Conservation (phyloP, 2,888 invertebrate species). For the Phalangium opilio region DNA sequence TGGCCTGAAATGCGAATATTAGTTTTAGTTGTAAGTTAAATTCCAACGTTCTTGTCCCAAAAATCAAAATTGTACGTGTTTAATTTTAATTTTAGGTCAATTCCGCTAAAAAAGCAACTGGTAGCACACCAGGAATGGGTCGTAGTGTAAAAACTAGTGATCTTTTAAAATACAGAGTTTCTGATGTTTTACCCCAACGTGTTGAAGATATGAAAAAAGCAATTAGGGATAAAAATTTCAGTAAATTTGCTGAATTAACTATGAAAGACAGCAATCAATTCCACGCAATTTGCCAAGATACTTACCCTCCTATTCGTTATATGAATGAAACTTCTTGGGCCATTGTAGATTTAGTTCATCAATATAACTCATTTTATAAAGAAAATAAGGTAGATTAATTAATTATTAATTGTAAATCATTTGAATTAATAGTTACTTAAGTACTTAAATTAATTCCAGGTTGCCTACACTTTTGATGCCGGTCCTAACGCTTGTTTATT, state of each 20-base stretch:
- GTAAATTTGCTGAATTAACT: slow-evolving; percentile 72
- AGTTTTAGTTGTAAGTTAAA: slow-evolving; percentile 57
- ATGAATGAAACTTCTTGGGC: slow-evolving; percentile 74
- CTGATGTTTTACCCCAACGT: slow-evolving; percentile 54
- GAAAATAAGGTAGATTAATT: slow-evolving; percentile 39
- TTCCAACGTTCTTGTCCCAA: neutral
- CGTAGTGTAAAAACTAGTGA: slow-evolving; percentile 61
- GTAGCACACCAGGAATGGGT: slow-evolving; percentile 83
- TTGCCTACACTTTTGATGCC: slow-evolving; percentile 96
- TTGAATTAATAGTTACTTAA: neutral
- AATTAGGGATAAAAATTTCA: slow-evolving; percentile 56
- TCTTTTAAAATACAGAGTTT: slow-evolving; percentile 56
- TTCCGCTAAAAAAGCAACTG: slow-evolving; percentile 62
- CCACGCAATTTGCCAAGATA: slow-evolving; percentile 83
- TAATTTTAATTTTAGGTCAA: slow-evolving; percentile 19
- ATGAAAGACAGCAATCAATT: slow-evolving; percentile 97
- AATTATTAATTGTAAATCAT: neutral
- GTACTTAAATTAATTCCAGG: slow-evolving; percentile 31
- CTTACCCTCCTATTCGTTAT: slow-evolving; percentile 84
- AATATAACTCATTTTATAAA: slow-evolving; percentile 56
- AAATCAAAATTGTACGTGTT: neutral
- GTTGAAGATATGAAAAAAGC: slow-evolving; percentile 44
- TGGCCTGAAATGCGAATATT: slow-evolving; percentile 85
- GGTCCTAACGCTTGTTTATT: slow-evolving; percentile 92
- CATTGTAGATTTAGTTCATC: slow-evolving; percentile 63